These are phyloP conservation scores for Hirundo rustica DNA, from an alignment of 2,797 vertebrate genomes.

Conservation along the genomic window DNA sequence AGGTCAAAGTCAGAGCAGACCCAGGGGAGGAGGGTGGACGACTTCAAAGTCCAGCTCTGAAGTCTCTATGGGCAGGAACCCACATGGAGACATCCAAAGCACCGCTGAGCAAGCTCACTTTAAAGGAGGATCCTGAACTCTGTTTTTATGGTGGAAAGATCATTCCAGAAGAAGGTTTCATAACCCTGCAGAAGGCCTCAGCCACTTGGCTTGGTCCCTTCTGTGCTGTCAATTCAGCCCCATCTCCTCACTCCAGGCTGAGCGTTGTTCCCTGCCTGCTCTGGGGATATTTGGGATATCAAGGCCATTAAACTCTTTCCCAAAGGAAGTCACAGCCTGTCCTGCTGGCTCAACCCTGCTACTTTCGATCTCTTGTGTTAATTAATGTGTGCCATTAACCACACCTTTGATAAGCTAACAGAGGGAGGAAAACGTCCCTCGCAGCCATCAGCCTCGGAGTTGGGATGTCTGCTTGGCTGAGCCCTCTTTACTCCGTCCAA, in stretches of 20 bases:
- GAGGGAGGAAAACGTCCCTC: neutral
- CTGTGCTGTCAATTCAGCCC: neutral
- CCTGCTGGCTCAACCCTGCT: neutral
- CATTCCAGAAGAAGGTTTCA: neutral
- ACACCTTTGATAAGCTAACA: neutral
- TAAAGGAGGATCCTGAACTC: neutral
- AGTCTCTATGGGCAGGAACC: neutral
- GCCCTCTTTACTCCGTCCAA: neutral
- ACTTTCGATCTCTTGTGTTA: fast-evolving
- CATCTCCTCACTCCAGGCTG: neutral
- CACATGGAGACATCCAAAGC: neutral
- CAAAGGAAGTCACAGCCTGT: neutral
- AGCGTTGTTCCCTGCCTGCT: neutral
- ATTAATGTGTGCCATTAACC: neutral
- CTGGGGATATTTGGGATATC: neutral
- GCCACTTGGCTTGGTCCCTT: neutral
- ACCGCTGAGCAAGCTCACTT: neutral
- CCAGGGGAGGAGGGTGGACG: neutral
- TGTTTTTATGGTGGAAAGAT: neutral
- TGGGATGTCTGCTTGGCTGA: neutral
- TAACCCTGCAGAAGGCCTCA: neutral
- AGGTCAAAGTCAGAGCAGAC: constrained; percentile 23
- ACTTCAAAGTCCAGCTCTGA: constrained; percentile 52
- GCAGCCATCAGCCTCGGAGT: neutral
- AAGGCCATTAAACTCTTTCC: neutral